phyloP scores from a whole-genome alignment of 2,113 vertebrate genomes.

The Apteryx owenii region DNA sequence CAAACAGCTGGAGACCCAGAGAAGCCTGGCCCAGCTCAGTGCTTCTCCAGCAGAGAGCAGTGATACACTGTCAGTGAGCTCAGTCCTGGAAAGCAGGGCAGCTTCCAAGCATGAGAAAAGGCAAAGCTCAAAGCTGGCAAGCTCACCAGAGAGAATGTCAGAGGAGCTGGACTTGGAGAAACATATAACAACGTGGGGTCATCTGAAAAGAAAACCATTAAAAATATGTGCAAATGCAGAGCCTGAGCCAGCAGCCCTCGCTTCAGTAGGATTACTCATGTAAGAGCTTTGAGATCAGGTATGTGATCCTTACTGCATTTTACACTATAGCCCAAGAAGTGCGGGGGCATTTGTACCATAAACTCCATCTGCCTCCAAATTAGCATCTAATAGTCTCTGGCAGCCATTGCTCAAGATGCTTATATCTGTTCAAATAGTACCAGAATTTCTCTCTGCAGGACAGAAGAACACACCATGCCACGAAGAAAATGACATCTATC shows the following conservation, averaged over 20 bases:
- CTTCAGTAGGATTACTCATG: background rate
- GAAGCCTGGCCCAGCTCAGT: conserved; percentile 54
- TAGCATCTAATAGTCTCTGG: background rate
- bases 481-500: background rate
- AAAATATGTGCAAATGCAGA: background rate
- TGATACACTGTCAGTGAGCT: conserved; percentile 77
- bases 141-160: conserved; percentile 16
- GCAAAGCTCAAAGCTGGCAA: conserved; percentile 58
- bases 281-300: background rate
- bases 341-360: background rate
- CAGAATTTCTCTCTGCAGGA: background rate
- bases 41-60: conserved; percentile 87
- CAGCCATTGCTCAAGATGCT: background rate
- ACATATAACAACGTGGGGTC: background rate
- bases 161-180: background rate
- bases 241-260: background rate
- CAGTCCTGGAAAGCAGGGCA: conserved; percentile 53
- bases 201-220: background rate
- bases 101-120: conserved; percentile 38
- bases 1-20: conserved; percentile 15
- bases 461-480: background rate
- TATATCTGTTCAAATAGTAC: background rate
- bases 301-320: background rate
- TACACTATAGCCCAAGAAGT: background rate
- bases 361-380: background rate